Base-by-base conservation (phyloP, 2,797 vertebrate genomes). In the Triplophysa bombifrons region DNA sequence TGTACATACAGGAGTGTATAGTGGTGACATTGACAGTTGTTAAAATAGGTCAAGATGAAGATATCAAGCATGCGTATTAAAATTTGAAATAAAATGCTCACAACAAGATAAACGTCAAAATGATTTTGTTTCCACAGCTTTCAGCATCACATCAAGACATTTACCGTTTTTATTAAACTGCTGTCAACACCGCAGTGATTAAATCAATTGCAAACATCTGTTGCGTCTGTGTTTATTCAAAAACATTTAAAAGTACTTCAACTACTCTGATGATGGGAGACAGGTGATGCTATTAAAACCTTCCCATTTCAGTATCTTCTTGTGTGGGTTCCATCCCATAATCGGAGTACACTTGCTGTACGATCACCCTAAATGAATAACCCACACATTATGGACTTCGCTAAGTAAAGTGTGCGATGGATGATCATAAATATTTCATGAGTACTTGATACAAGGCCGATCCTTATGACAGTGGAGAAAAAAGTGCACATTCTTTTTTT, bases 131-230 rank as follows among this genome's bases (percentile, higher is more conserved):
- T 19, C 75, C 58, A 74, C 80, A 82, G 76, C 55, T 87, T 90
- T 92, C 88, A 80, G 85, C 89, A 8, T 16, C 78, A 9, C 9
- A 38, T 38, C 34, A 38, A 38, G 60, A 85, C 90, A 56, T 90
- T 81, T 48, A 85, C 51, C 74, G 84, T 85, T 90, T 90, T 89
- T 85, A 91, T 91, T 90, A 87, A 88, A 87, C 83, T 82, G 80
- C 86, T 91, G 82, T 89, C 80, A 74, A 66, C 38, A 51, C 85
- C 85, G 87, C 89, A 82, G 86, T 85, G 79, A 88, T 87, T 77
- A 83, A 86, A 87, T 88, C 85, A 80, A 87, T 67, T 84, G 69
- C 41, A 72, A 78, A 79, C 72, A 30, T 60, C n/a, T 58, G 38
- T 72, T 81, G 64, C 38, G 22, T 63, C 56, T 44, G 50, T 74